Percentiles rank a stretch among this genome's conserved stretches.
Conservation (phyloP, 2,797 vertebrate genomes). For the Rhodeus uyekii region DNA sequence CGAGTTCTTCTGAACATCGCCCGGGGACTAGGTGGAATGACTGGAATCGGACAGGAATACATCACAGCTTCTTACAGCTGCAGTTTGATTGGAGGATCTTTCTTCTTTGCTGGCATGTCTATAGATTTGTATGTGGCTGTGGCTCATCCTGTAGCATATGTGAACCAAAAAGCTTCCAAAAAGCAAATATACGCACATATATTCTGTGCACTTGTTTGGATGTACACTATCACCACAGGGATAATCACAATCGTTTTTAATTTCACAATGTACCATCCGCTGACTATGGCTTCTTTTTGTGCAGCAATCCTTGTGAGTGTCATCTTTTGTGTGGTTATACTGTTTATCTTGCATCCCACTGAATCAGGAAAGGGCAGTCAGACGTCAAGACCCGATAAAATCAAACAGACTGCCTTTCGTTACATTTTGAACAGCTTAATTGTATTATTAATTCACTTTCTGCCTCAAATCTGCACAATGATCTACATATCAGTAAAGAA, state of each 20-base stretch:
- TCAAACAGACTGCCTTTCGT: conserved; percentile 34
- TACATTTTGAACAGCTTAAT: conserved; percentile 36
- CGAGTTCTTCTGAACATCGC: background rate
- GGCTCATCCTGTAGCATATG: conserved; percentile 38
- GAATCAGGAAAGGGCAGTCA: background rate
- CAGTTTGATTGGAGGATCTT: conserved; percentile 7
- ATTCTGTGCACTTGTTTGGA: conserved; percentile 28
- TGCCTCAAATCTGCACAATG: conserved; percentile 5
- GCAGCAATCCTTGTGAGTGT: background rate
- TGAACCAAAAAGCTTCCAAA: conserved; percentile 22
- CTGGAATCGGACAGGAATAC: background rate
- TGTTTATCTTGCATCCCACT: conserved; percentile 10
- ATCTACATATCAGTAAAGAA: background rate
- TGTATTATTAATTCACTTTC: background rate
- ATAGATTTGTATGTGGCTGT: conserved; percentile 50
- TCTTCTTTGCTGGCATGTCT: conserved; percentile 28
- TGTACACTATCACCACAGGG: background rate
- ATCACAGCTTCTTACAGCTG: background rate
- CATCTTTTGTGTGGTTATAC: background rate
- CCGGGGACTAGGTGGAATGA: background rate
- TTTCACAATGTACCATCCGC: background rate
- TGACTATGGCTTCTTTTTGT: background rate
- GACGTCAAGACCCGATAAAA: conserved; percentile 22
- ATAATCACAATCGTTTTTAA: background rate
- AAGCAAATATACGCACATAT: background rate